Conservation (phyloP, 2,888 invertebrate species). For the Lasiommata megera region DNA sequence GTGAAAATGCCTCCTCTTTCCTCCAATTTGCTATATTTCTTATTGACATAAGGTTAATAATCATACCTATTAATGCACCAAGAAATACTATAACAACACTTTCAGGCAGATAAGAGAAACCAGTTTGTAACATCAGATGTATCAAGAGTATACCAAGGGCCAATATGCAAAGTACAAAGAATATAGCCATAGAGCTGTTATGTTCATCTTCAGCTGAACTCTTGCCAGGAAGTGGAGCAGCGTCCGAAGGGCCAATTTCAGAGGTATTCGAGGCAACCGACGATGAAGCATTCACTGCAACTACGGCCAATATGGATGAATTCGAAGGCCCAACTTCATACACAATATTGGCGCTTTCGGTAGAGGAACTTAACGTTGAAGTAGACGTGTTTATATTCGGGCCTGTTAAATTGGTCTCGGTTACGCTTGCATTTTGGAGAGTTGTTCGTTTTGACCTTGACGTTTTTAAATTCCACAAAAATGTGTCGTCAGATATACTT, state of each 20-base stretch:
- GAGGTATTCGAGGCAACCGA: constrained; percentile 57
- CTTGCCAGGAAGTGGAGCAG: constrained; percentile 91
- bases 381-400: constrained; percentile 37
- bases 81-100: constrained; percentile 98
- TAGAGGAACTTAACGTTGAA: constrained; percentile 44
- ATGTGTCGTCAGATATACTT: constrained; percentile 10
- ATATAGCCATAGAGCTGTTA: constrained; percentile 97
- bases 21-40: constrained; percentile 96
- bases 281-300: constrained; percentile 59
- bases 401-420: constrained; percentile 46
- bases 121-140: constrained; percentile 96
- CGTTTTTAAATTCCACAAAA: constrained; percentile 19
- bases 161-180: constrained; percentile 97
- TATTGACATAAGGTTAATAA: constrained; percentile 93
- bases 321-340: constrained; percentile 62
- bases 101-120: constrained; percentile 98
- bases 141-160: constrained; percentile 96
- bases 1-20: constrained; percentile 98
- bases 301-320: constrained; percentile 53
- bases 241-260: constrained; percentile 84
- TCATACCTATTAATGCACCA: constrained; percentile 95
- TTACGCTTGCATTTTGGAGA: constrained; percentile 37
- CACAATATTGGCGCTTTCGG: constrained; percentile 52
- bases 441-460: constrained; percentile 58
- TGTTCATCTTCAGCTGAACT: constrained; percentile 97